These are phyloP conservation scores for Agrotis clavis DNA, from an alignment of 2,888 invertebrate species.

Conservation along the genomic window DNA sequence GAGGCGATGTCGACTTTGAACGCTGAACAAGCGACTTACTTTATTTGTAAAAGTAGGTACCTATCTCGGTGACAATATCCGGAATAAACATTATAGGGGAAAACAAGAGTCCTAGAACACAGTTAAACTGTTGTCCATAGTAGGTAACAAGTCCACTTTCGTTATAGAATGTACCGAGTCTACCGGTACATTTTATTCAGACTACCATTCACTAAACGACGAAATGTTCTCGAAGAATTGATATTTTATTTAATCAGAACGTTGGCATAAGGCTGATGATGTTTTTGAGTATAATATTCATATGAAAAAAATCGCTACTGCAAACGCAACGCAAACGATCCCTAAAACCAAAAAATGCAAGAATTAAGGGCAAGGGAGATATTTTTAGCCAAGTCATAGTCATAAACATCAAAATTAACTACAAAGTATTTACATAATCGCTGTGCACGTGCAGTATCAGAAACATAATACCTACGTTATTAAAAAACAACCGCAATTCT, in stretches of 20 bases:
- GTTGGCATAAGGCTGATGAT: background rate
- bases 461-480: conserved; percentile 12
- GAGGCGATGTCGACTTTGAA: conserved; percentile 6
- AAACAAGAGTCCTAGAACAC: conserved; percentile 37
- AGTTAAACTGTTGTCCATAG: conserved; percentile 44
- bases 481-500: conserved; percentile 39
- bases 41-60: conserved; percentile 38
- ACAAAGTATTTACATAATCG: conserved; percentile 7
- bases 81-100: conserved; percentile 29
- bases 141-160: conserved; percentile 37
- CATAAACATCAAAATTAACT: background rate
- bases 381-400: conserved; percentile 1
- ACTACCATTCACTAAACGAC: background rate
- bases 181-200: background rate
- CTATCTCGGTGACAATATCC: conserved; percentile 27
- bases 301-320: background rate
- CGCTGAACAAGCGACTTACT: conserved; percentile 26
- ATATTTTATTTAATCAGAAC: background rate
- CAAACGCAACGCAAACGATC: background rate
- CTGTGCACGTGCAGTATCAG: background rate
- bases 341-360: background rate
- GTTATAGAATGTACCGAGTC: conserved; percentile 10
- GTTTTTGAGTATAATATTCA: background rate
- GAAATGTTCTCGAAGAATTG: background rate
- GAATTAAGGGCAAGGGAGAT: background rate